These are phyloP conservation scores for Ostrea denselamellosa DNA, from an alignment of 1,140 invertebrate genomes.

Conservation along the genomic window DNA sequence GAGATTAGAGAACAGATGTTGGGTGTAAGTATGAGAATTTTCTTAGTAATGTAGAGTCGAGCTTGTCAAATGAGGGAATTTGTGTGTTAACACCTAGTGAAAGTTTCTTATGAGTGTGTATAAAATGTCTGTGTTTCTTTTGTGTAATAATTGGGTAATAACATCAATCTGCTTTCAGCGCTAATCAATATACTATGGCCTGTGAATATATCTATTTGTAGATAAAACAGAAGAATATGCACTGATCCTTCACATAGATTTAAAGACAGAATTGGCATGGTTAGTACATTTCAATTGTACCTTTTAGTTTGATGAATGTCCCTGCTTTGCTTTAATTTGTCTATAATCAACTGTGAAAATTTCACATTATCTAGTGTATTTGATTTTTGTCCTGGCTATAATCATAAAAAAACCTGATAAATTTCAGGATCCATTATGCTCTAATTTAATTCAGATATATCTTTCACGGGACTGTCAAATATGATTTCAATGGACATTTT, in stretches of 20 bases:
- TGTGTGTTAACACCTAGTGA: neutral
- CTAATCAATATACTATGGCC: neutral
- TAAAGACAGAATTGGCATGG: neutral
- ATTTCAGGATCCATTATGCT: neutral
- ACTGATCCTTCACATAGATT: neutral
- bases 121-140: neutral
- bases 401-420: neutral
- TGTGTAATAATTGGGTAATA: neutral
- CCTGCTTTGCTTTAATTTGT: too few species aligned
- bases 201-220: neutral
- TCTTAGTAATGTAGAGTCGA: neutral
- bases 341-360: too few species aligned
- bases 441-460: neutral
- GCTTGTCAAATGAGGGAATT: neutral
- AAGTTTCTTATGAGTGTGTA: neutral
- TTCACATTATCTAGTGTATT: too few species aligned
- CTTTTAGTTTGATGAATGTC: too few species aligned
- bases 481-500: neutral
- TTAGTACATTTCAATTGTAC: too few species aligned
- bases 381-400: too few species aligned
- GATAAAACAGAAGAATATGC: neutral
- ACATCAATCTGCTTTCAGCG: neutral
- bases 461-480: neutral
- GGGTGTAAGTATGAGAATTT: neutral
- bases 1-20: neutral